Base-by-base conservation (phyloP, 2,797 vertebrate genomes). In the Microctenopoma lineatum region DNA sequence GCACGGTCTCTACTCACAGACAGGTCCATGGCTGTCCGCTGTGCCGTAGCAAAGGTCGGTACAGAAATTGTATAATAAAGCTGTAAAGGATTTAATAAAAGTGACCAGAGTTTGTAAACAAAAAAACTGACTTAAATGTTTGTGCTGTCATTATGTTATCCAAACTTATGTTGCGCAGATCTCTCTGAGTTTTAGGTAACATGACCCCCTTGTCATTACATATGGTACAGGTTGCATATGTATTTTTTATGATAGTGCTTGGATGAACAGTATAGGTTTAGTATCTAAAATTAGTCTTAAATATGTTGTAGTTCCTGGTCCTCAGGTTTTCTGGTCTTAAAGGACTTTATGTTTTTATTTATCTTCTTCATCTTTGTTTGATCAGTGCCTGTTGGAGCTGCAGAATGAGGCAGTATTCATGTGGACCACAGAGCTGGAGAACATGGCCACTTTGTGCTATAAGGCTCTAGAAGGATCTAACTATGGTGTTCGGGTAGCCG, bases 381-480 rank as follows among this genome's bases (percentile, higher is more conserved):
- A 7, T 32, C 79, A 99, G 98, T 99, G 98, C 81, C 89, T 99
- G 38, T 81, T 99, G 77, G 98, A 99, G 93, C 93, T 99, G 65
- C 98, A 99, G 89, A 98, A 98, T 69, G 98, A 99, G 90, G 98
- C 98, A 0, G 98, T 99, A 7, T 99, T 99, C 85, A 98, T 99
- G 97, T 98, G 98, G 98, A 99, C 98, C 64, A 95, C 97, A 45
- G 98, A 99, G 82, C 90, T 99, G 77, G 98, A 99, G 93, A 99
- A 97, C 26, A 86, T 99, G 71, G 97, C 97, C 75, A 99, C 98
- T 0, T 88, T 98, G 56, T 99, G 97, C 84, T 99, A 96, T 78
- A 99, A 99, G 90, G 95, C 98, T 59, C 92, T 99, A 56, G 98
- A 99, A 87, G 98, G 97, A 53, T 99, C 98, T 6, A 99, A 98